A percentile compares a stretch with the other conserved stretches of the same genome.
Evolutionary conservation across 1,140 invertebrate species (phyloP).

Genomic region (Triops longicaudatus): DNA sequence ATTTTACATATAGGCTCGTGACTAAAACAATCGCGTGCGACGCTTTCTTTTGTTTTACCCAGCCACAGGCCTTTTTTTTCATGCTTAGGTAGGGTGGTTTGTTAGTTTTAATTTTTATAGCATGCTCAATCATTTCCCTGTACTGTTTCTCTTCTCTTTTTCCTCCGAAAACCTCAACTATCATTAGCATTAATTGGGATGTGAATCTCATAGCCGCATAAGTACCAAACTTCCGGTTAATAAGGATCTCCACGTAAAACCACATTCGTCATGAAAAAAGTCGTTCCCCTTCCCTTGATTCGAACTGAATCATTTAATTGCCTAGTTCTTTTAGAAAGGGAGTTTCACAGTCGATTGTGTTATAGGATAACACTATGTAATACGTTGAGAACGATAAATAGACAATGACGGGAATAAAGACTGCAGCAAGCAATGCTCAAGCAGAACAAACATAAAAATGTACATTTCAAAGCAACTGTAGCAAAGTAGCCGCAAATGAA

Average conservation of each 20-base stretch:
- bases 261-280: neutral
- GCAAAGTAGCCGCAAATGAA: too few relatives aligned
- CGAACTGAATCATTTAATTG: neutral
- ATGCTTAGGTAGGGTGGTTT: too few relatives aligned
- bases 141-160: neutral
- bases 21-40: neutral
- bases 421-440: too few relatives aligned
- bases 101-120: neutral
- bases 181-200: constrained; percentile 1
- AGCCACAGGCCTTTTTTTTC: neutral
- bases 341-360: too few relatives aligned
- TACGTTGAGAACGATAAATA: too few relatives aligned
- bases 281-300: neutral
- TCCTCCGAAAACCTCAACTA: neutral
- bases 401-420: too few relatives aligned
- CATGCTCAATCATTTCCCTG: too few relatives aligned
- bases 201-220: neutral
- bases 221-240: neutral
- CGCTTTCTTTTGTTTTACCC: neutral
- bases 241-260: neutral
- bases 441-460: too few relatives aligned
- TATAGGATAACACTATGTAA: too few relatives aligned
- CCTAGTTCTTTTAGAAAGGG: too few relatives aligned
- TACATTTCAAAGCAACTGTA: too few relatives aligned
- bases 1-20: constrained; percentile 8